These are phyloP conservation scores for Podiceps cristatus DNA, from an alignment of 2,113 vertebrate genomes.

Conservation along the genomic window DNA sequence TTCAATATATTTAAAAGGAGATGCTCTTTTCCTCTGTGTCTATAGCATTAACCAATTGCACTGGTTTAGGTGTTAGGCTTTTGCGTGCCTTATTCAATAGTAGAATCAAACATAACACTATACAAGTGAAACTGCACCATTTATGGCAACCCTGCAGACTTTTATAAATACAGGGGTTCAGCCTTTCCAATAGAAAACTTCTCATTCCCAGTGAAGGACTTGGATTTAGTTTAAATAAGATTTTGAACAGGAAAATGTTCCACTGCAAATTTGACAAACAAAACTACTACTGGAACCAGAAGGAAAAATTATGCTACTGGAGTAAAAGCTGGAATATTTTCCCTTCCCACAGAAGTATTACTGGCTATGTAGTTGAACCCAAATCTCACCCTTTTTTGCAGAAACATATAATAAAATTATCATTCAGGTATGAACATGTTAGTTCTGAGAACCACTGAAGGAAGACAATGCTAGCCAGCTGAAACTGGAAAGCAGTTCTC, in stretches of 20 bases:
- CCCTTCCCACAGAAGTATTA: not conserved
- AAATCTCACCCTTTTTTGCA: not conserved
- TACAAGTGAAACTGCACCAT: not conserved
- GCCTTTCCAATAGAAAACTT: not conserved
- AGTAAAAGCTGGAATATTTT: not conserved
- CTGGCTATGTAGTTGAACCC: not conserved
- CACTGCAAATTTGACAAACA: not conserved
- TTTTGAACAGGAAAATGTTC: not conserved
- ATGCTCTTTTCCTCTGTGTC: not conserved
- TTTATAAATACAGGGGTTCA: not conserved
- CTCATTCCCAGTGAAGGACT: not conserved
- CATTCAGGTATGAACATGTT: rapidly evolving
- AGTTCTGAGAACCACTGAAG: not conserved
- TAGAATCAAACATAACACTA: not conserved
- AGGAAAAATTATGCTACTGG: not conserved
- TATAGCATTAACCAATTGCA: not conserved
- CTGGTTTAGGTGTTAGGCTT: not conserved
- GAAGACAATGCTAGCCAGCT: not conserved
- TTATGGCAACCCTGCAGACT: not conserved
- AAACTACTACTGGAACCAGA: not conserved
- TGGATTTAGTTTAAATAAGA: not conserved
- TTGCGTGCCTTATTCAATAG: not conserved
- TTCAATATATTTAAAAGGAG: not conserved
- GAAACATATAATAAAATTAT: not conserved
- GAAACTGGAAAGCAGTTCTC: not conserved